A percentile compares a stretch with the other conserved stretches of the same genome.
These are phyloP conservation scores for Larimichthys polyactis DNA, from an alignment of 2,113 vertebrate species.

Conservation along the genomic window DNA sequence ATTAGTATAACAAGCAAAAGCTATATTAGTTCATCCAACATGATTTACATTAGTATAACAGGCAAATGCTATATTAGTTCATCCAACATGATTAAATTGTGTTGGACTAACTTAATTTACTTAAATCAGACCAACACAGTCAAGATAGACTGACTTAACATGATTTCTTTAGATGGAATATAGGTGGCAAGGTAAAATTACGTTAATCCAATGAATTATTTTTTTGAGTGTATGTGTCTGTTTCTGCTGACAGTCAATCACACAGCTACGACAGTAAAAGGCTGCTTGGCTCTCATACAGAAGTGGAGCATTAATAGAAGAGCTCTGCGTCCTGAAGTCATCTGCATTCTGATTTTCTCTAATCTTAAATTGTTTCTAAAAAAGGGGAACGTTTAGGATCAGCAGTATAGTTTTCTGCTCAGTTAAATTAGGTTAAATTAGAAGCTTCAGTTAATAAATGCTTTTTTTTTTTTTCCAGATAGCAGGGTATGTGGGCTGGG, in stretches of 20 bases:
- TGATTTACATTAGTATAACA: too few species aligned
- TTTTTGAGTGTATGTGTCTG: too few species aligned
- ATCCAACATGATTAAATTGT: too few species aligned
- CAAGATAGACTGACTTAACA: too few species aligned
- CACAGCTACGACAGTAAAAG: background rate
- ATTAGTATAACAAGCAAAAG: too few species aligned
- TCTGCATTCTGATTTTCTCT: background rate
- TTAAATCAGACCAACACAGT: too few species aligned
- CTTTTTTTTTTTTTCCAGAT: conserved; percentile 25
- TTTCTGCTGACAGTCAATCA: background rate
- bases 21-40: too few species aligned
- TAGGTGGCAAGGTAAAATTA: too few species aligned
- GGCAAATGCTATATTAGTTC: too few species aligned
- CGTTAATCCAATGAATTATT: too few species aligned
- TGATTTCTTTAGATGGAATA: too few species aligned
- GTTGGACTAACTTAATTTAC: too few species aligned
- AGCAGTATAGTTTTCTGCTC: background rate
- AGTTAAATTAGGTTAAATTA: conserved; percentile 36
- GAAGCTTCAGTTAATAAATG: conserved; percentile 43
- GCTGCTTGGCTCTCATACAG: background rate
- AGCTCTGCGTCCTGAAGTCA: background rate
- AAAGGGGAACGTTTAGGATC: conserved; percentile 18
- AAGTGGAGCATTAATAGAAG: background rate
- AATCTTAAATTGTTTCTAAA: background rate
- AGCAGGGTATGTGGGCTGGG: conserved; percentile 9